Conservation (phyloP, 1,140 invertebrate species). For the Zaprionus lachaisei region DNA sequence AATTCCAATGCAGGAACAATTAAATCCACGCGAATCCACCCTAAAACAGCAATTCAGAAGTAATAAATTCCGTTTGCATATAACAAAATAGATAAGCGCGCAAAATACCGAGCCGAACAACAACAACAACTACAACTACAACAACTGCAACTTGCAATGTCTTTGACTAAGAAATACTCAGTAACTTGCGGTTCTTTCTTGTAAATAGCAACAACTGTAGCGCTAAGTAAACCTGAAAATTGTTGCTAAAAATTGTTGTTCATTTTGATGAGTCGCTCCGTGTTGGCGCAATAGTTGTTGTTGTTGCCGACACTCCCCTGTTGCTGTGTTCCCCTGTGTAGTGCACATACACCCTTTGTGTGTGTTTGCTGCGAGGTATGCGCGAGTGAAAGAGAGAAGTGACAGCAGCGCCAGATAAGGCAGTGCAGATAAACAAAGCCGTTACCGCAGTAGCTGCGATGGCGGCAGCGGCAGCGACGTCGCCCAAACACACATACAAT, state of each 20-base stretch:
- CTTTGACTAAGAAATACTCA: constrained; percentile 18
- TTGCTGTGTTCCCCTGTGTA: not conserved
- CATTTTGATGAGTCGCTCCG: not conserved
- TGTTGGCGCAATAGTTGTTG: not conserved
- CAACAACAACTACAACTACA: constrained; percentile 36
- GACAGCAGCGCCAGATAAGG: constrained; percentile 59
- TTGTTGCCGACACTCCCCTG: not conserved
- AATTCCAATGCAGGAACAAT: constrained; percentile 70
- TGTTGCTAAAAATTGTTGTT: not conserved
- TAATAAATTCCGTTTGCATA: constrained; percentile 60
- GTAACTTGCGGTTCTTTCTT: not conserved
- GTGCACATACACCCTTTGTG: constrained; percentile 12
- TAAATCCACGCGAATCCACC: constrained; percentile 46
- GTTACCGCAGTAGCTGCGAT: not conserved
- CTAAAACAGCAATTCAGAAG: constrained; percentile 44
- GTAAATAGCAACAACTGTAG: constrained; percentile 1
- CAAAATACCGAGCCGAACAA: constrained; percentile 50
- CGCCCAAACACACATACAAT: constrained; percentile 29
- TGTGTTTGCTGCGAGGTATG: constrained; percentile 19
- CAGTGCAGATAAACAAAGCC: constrained; percentile 71
- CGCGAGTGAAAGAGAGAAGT: constrained; percentile 30
- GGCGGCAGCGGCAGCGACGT: constrained; percentile 22
- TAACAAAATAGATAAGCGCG: constrained; percentile 69
- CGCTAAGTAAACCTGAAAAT: not conserved
- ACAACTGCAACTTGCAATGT: constrained; percentile 16